Evolutionary conservation across 1,140 invertebrate species (phyloP), one percentile per base, ranked within the genome.

Genomic region (Heliothis virescens): DNA sequence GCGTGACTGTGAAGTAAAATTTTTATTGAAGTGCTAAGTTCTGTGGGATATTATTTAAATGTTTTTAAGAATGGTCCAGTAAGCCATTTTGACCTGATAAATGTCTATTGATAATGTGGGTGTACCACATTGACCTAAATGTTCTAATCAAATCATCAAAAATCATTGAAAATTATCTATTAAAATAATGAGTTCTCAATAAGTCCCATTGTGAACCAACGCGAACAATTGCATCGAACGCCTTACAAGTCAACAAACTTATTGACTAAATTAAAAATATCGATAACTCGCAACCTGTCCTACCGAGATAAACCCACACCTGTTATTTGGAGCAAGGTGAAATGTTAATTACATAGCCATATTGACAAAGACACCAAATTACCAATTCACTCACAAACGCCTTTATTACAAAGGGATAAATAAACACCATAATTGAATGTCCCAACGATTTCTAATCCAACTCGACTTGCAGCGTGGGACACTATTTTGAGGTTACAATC

Each of bases 281-380:
- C 41, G 53, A 26, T 34, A 53, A 59, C n/a, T 60, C 34, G 48
- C 60, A 26, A 76, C 74, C 21, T 62, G 41, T 18, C 59, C 57
- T 21, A 71, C 48, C 41, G 26, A 65, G 72, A 65, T 55, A 76
- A 76, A 53, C 74, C 74, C 60, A 76, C 74, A 86, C 83, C 71
- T 86, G 83, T 75, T 86, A 92, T 86, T 76, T 92, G 62, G 90
- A 87, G 86, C 90, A 88, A 92, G 90, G 90, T 90, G 84, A 91
- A 89, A 89, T 86, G 81, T 85, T 89, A 90, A 92, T 92, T 92
- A 89, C 79, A 85, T 79, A 74, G 69, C 83, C 87, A 84, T 89
- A 87, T 81, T 82, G 79, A 86, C 84, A 84, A 75, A 79, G 69
- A 71, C 55, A 82, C 80, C 34, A 84, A 67, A 67, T 65, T 16